Evolutionary conservation across 2,113 vertebrate genomes (phyloP), one percentile per base, ranked within the genome.

Genomic region (Nycticorax nycticorax): DNA sequence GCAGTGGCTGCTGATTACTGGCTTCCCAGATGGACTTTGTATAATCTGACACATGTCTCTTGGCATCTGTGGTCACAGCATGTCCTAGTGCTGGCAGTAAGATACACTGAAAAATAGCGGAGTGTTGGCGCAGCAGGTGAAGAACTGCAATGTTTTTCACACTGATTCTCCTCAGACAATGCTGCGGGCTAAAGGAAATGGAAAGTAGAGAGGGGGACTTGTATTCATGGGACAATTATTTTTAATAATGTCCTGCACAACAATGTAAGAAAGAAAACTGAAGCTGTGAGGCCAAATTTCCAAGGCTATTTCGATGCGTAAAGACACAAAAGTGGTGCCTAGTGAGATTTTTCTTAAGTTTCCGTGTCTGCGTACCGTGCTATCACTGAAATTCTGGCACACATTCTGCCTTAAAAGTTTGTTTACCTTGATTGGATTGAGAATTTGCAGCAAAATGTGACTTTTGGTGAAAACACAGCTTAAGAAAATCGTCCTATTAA

Each of bases 41-140:
- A 39, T 41, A 68, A 88, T 78, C 33, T 93, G 85, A 81, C 94
- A 96, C 85, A 35, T 7, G 22, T 90, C 67, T 85, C 47, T 92
- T 95, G 94, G 91, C 96, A 96, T 95, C 96, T 94, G 95, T 81
- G 82, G 75, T 53, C 93, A 85, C 95, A 96, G 93, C 91, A 81
- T 37, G 91, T 88, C 78, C 91, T 86, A 7, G 26, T 5, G 63
- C 87, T 96, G 96, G 93, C 93, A 87, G 52, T 12, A 57, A 88
- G 57, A 56, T n/a, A 55, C 22, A 13, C 84, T 74, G 69, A 74
- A 67, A 62, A 83, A 81, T 55, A 76, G 68, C 95, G 22, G 60
- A 69, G 75, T 21, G 50, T n/a, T 97, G 91, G 92, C 67, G 5
- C 68, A 45, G 17, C 64, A 91, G n/a, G 62, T 22, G 47, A 88